A percentile compares a stretch with the other conserved stretches of the same genome.
Conservation (phyloP, 1,140 invertebrate genomes). For the Tetramorium alpestre region DNA sequence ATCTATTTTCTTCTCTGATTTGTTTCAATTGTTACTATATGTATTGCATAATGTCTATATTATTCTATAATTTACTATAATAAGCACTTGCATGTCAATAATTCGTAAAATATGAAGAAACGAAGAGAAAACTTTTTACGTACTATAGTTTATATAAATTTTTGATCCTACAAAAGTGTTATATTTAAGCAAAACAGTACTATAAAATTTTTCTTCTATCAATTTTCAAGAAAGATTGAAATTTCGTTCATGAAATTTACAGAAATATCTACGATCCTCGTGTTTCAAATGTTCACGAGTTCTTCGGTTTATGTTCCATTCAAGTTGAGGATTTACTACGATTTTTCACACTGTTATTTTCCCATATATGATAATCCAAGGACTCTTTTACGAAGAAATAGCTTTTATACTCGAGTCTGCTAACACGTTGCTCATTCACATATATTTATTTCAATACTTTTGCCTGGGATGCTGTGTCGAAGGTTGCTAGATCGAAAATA, state of each 20-base stretch:
- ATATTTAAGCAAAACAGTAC: background rate
- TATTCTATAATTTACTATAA: background rate
- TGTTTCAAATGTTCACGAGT: background rate
- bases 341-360: conserved; percentile 35
- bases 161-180: background rate
- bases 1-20: background rate
- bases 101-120: background rate
- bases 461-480: background rate
- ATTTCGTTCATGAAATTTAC: conserved; percentile 14
- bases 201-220: background rate
- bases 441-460: conserved; percentile 51
- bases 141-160: background rate
- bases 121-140: background rate
- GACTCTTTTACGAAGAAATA: conserved; percentile 26
- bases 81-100: background rate
- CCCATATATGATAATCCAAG: conserved; percentile 33
- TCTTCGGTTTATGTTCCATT: conserved; percentile 22
- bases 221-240: background rate
- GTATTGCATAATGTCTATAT: too few relatives aligned
- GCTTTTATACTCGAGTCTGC: conserved; percentile 13
- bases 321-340: background rate
- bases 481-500: conserved; percentile 45
- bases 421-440: conserved; percentile 36
- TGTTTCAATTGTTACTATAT: background rate
- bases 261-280: conserved; percentile 11